Evolutionary conservation across 2,797 vertebrate species (phyloP), one percentile per base, ranked within the genome.

Genomic region (Paratrypauchen microcephalus): DNA sequence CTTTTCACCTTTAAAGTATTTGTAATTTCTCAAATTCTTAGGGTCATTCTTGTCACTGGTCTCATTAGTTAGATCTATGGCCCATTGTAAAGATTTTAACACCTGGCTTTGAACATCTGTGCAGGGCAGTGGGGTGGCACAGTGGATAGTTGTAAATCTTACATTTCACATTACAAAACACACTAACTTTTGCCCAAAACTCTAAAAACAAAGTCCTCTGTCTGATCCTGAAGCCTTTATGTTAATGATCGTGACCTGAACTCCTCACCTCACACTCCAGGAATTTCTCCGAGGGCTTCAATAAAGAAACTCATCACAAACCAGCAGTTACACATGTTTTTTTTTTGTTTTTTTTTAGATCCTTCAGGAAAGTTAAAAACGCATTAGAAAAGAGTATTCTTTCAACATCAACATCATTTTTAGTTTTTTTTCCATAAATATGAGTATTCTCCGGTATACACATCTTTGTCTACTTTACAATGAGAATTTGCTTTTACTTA

Each of bases 221-320:
- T 64, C 45, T 65, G 19, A 50, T 28, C 63, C 63, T 52, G 47
- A 65, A 52, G 45, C 26, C 16, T 58, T 70, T 63, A 61, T 63
- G 72, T 54, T 28, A 54, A 73, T 68, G 63, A 74, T 57, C 66
- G 76, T 79, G 74, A 85, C 81, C 83, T 82, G 63, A 74, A 84
- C 75, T 68, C 72, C 65, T 77, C 45, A 83, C 84, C 74, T 80
- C 57, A 19, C 66, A 15, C 68, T 45, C 39, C 26, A 89, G 83
- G 79, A 83, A 87, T 84, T 75, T 81, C 76, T 79, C 80, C 45
- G 1, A 81, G 70, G 85, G 65, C 21, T 71, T 83, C 76, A 76
- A 71, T 86, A 77, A 81, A 83, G 47, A 11, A 63, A 74, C 13
- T 52, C 56, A 21, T 36, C 24, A 70, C 74, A 56, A 50, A 72